phyloP scores from a whole-genome alignment of 2,113 vertebrate genomes.

The Alouatta palliata region DNA sequence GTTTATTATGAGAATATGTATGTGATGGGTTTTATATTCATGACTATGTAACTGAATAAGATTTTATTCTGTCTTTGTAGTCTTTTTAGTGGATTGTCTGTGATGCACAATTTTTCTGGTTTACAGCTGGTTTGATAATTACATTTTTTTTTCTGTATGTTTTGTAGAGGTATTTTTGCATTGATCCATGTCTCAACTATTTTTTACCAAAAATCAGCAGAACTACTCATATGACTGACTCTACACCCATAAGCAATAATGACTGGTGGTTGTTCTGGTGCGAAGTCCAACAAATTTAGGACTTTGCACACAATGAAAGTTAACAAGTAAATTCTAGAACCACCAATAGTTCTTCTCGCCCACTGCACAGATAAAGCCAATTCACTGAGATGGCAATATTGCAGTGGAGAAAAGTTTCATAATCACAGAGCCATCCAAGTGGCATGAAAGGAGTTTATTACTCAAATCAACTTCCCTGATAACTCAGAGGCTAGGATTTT shows the following conservation, averaged over 20 bases:
- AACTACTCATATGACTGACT: not conserved
- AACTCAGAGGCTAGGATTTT: too few relatives aligned
- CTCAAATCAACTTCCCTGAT: too few relatives aligned
- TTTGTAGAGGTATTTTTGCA: not conserved
- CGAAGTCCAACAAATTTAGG: not conserved
- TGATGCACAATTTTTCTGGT: not conserved
- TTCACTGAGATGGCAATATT: too few relatives aligned
- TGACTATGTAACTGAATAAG: not conserved
- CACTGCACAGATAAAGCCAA: too few relatives aligned
- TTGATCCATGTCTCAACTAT: not conserved
- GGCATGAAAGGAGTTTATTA: too few relatives aligned
- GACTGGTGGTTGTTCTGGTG: not conserved
- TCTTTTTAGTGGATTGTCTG: not conserved
- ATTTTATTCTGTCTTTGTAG: not conserved
- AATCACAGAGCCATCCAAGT: too few relatives aligned
- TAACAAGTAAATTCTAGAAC: not conserved
- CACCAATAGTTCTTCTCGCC: too few relatives aligned
- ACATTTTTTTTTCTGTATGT: not conserved
- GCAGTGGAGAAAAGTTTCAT: too few relatives aligned
- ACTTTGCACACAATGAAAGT: not conserved
- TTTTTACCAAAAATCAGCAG: not conserved
- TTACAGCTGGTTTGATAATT: not conserved
- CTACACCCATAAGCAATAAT: not conserved
- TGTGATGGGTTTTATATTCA: not conserved
- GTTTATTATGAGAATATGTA: not conserved